These are phyloP conservation scores for Vidua chalybeata DNA, from an alignment of 2,113 vertebrate species.

Conservation along the genomic window DNA sequence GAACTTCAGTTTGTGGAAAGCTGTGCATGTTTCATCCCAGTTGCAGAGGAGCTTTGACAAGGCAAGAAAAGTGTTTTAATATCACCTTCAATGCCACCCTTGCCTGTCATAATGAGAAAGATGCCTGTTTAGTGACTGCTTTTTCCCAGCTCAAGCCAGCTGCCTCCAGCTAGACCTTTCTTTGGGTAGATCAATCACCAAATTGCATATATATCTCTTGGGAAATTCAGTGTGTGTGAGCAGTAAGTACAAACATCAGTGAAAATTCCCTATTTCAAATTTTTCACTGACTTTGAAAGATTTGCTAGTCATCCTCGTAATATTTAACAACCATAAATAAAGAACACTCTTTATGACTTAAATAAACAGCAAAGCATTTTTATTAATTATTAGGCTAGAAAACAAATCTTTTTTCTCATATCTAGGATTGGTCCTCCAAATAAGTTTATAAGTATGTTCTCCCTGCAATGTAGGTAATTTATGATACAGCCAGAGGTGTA, in stretches of 20 bases:
- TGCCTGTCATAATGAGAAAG: constrained; percentile 36
- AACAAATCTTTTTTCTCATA: neutral
- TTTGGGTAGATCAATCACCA: constrained; percentile 38
- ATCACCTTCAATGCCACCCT: constrained; percentile 13
- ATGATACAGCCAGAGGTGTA: constrained; percentile 11
- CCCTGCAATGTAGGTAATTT: constrained; percentile 14
- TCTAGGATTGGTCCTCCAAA: neutral
- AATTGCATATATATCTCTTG: neutral
- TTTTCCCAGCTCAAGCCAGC: constrained; percentile 14
- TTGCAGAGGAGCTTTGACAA: constrained; percentile 15
- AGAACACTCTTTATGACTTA: neutral
- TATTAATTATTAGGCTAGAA: neutral
- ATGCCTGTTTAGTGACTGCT: constrained; percentile 1
- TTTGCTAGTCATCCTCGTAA: neutral
- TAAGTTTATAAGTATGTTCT: neutral
- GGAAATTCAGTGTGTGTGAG: constrained; percentile 7
- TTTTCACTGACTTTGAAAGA: constrained; percentile 19
- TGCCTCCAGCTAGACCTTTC: constrained; percentile 25
- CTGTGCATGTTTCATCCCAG: neutral
- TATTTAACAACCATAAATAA: neutral
- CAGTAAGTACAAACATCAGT: neutral
- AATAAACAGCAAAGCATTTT: neutral
- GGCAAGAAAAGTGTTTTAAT: constrained; percentile 10
- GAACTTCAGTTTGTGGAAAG: neutral
- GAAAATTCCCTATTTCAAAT: neutral